These are phyloP conservation scores for Pelusios castaneus DNA, from an alignment of 2,113 vertebrate genomes.

Conservation along the genomic window DNA sequence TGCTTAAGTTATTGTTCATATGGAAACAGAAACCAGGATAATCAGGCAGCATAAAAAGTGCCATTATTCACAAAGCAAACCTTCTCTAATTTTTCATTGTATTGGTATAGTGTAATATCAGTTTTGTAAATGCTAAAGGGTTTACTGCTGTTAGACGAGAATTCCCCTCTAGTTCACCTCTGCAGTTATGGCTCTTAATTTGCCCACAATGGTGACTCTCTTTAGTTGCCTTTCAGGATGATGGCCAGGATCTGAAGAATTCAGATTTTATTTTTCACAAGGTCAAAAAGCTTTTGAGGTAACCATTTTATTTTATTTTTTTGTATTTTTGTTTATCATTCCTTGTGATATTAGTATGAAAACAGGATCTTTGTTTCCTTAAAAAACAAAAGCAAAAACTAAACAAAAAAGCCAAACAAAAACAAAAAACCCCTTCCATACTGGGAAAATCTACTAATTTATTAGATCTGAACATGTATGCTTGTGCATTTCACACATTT, in stretches of 20 bases:
- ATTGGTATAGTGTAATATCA: slow-evolving; percentile 72
- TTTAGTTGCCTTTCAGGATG: slow-evolving; percentile 74
- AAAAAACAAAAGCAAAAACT: not conserved
- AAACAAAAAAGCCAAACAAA: too few relatives aligned
- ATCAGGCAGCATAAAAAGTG: slow-evolving; percentile 53
- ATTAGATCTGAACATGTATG: not conserved
- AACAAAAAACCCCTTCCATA: not conserved
- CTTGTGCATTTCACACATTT: too few relatives aligned
- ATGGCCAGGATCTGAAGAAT: slow-evolving; percentile 71
- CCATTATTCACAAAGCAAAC: slow-evolving; percentile 64
- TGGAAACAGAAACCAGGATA: slow-evolving; percentile 52
- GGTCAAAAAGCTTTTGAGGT: slow-evolving; percentile 55
- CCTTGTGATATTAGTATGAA: slow-evolving; percentile 33
- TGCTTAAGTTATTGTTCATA: not conserved
- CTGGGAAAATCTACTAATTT: not conserved
- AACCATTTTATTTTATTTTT: slow-evolving; percentile 43
- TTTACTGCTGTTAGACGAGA: slow-evolving; percentile 71
- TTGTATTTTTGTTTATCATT: slow-evolving; percentile 43
- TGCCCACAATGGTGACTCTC: slow-evolving; percentile 54
- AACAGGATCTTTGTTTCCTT: slow-evolving; percentile 29
- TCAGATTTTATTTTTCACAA: slow-evolving; percentile 65
- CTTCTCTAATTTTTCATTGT: slow-evolving; percentile 67
- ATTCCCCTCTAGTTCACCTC: slow-evolving; percentile 73
- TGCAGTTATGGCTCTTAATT: slow-evolving; percentile 63
- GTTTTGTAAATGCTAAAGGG: slow-evolving; percentile 78